Evolutionary conservation across 2,888 invertebrate species (phyloP).

Genomic region (Imbricaverruca yamaguchii): DNA sequence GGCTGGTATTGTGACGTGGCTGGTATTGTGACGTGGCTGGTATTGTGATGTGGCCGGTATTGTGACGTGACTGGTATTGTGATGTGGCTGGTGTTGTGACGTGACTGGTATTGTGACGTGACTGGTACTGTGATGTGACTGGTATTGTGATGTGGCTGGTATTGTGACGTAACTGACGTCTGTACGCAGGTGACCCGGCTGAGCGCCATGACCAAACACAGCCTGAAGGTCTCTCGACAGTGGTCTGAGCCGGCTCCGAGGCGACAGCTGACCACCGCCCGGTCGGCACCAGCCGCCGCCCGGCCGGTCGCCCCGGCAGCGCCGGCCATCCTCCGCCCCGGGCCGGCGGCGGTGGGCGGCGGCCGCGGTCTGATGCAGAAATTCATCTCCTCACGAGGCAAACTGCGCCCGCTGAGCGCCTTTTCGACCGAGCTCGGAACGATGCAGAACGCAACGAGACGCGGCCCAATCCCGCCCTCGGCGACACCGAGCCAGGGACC

Average conservation of each 20-base stretch:
- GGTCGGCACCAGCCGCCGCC: background rate
- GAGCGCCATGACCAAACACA: background rate
- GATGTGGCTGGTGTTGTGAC: too few relatives aligned
- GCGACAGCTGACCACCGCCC: background rate
- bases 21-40: too few relatives aligned
- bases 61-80: too few relatives aligned
- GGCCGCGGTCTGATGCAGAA: conserved; percentile 67
- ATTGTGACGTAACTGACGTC: too few relatives aligned
- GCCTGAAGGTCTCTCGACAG: background rate
- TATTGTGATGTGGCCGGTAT: too few relatives aligned
- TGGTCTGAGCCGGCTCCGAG: background rate
- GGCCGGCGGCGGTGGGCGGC: conserved; percentile 24
- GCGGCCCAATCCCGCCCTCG: background rate
- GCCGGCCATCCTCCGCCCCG: conserved; percentile 28
- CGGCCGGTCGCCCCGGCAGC: conserved; percentile 11
- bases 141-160: too few relatives aligned
- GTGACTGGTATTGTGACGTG: too few relatives aligned
- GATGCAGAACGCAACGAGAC: conserved; percentile 34
- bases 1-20: too few relatives aligned
- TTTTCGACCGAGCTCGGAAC: conserved; percentile 29
- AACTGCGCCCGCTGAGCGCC: conserved; percentile 43
- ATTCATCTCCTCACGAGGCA: conserved; percentile 71
- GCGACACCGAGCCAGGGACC: background rate
- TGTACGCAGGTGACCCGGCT: background rate
- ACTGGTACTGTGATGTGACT: too few relatives aligned